phyloP scores from a whole-genome alignment of 2,888 invertebrate genomes.

The Eueremaeus valkanovi region DNA sequence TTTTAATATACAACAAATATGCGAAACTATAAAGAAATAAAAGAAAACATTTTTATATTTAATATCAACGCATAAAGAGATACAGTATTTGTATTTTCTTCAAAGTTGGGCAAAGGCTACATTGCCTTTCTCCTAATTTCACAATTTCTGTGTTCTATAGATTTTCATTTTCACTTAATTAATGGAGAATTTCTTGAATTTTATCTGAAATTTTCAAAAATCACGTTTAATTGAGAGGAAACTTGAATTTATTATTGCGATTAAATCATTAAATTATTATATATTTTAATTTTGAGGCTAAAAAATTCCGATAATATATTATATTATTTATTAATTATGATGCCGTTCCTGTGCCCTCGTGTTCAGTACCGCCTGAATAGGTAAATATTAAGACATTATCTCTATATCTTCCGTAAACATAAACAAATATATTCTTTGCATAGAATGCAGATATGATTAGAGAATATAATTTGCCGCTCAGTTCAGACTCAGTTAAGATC shows the following conservation, averaged over 20 bases:
- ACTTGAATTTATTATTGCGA: background rate
- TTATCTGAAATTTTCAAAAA: background rate
- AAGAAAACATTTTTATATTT: too few relatives aligned
- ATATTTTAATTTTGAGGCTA: slow-evolving; percentile 19
- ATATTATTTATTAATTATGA: slow-evolving; percentile 14
- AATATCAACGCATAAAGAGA: too few relatives aligned
- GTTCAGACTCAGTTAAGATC: background rate
- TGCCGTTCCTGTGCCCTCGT: background rate
- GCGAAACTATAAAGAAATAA: too few relatives aligned
- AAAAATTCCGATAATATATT: slow-evolving; percentile 10
- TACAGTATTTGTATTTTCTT: too few relatives aligned
- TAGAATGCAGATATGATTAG: slow-evolving; percentile 12
- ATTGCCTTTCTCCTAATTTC: too few relatives aligned
- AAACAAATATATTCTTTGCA: slow-evolving; percentile 23
- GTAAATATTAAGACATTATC: slow-evolving; percentile 31
- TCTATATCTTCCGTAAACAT: slow-evolving; percentile 20
- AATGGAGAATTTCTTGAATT: background rate
- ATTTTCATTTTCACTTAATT: background rate
- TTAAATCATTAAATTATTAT: slow-evolving; percentile 12
- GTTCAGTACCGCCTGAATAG: slow-evolving; percentile 13
- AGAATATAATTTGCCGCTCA: background rate
- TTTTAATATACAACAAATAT: too few relatives aligned
- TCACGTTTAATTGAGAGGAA: background rate
- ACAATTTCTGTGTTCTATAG: background rate
- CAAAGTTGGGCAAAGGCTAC: too few relatives aligned